Percentiles rank a stretch among this genome's conserved stretches.
These are phyloP conservation scores for Meteorus sp. DNA, from an alignment of 1,140 invertebrate species.

Conservation along the genomic window DNA sequence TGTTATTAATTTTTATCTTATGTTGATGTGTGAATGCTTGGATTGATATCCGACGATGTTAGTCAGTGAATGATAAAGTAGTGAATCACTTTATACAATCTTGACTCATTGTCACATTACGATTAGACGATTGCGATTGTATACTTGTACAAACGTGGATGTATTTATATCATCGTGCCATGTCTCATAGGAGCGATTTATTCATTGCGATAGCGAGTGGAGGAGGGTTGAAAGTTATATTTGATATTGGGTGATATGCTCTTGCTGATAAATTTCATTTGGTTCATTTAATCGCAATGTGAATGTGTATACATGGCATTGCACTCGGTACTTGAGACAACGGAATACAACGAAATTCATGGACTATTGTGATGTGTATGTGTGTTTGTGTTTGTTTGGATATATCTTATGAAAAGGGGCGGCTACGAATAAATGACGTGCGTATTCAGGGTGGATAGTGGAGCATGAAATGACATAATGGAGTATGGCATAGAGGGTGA, in stretches of 20 bases:
- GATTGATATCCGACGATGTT: no score
- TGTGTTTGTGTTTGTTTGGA: no score
- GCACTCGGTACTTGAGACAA: not conserved
- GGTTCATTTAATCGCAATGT: not conserved
- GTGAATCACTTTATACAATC: no score
- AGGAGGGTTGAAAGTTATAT: not conserved
- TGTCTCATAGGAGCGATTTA: conserved; percentile 5
- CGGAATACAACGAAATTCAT: no score
- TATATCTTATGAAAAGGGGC: not conserved
- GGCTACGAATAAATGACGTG: conserved; percentile 26
- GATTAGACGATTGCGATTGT: not conserved
- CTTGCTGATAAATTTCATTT: not conserved
- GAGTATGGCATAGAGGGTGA: conserved; percentile 21
- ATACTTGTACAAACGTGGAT: not conserved
- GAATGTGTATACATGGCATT: not conserved
- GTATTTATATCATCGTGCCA: not conserved
- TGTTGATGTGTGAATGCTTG: no score
- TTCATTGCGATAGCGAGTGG: not conserved
- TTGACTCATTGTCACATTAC: not conserved
- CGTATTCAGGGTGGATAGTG: conserved; percentile 27
- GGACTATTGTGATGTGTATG: no score
- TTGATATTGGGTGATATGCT: not conserved
- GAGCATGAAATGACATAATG: conserved; percentile 34
- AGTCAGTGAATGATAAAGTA: no score
- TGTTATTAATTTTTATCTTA: no score